Base-by-base conservation (phyloP, 2,888 invertebrate species). In the Eulithis testata region DNA sequence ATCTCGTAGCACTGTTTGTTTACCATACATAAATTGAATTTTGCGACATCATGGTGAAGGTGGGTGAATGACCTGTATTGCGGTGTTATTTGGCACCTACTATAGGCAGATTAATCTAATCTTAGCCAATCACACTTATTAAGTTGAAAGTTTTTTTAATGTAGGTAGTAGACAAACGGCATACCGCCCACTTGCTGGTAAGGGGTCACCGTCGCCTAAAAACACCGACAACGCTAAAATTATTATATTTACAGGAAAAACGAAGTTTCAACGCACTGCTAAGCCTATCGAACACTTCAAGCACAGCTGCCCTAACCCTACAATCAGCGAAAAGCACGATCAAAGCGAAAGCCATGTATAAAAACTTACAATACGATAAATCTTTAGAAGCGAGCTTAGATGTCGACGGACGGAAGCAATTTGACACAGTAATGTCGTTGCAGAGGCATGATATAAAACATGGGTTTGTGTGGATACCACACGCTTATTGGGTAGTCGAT, bases 361-460 rank as follows among this genome's bases (percentile, higher is more conserved):
- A 95, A 60, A 96, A 96, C 78, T 93, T 95, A 37, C 95, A 94
- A 0, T 93, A 95, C 67, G 95, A 96, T 77, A 95, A 96, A 68
- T 94, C 94, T 8, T 79, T 97, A 5, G 95, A 96, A 73, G 93
- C 97, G 0, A 95, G 95, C 31, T 80, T 97, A 2, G 95, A 97
- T 72, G 95, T 96, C 6, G 96, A 97, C 76, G 95, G 96, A 0
- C 92, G 94, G 54, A 96, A 95, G 72, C 95, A 96, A 79, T 94
- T 96, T 53, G 95, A 96, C 70, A 94, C 95, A 0, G 93, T 94
- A 0, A 86, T 95, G 78, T 95, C 96, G 3, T 88, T 96, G 56
- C 91, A 91, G 51, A 90, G 94, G 50, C 88, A 94, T 54, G 94
- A 94, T 60, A 94, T 94, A 21, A 94, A 93, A 66, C 94, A 96